These are phyloP conservation scores for Streptopelia turtur DNA, from an alignment of 2,797 vertebrate species.

Conservation along the genomic window DNA sequence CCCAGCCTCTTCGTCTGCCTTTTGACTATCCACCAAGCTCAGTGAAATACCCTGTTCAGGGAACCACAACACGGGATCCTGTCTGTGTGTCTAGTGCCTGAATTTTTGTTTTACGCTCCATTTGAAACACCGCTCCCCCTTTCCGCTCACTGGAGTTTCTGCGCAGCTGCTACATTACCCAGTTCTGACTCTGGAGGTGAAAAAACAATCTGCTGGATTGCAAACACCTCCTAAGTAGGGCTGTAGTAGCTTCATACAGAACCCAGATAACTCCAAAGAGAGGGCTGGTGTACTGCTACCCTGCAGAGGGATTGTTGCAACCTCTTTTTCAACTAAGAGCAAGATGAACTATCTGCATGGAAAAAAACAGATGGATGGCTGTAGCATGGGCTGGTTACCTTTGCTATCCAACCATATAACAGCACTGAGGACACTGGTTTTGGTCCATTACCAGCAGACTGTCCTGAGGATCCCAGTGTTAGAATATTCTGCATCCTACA, in stretches of 20 bases:
- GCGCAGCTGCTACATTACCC: not conserved
- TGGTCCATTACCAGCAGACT: not conserved
- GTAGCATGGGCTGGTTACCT: not conserved
- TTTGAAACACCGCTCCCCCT: not conserved
- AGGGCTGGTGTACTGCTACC: not conserved
- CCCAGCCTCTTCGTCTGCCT: not conserved
- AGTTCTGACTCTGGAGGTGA: not conserved
- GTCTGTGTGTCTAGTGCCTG: not conserved
- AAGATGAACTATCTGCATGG: not conserved
- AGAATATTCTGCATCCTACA: not conserved
- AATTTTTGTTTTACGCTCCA: not conserved
- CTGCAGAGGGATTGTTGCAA: not conserved
- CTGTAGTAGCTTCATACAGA: not conserved
- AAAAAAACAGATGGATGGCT: not conserved
- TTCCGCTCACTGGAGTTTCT: not conserved
- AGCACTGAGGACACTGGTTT: not conserved
- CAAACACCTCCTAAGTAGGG: not conserved
- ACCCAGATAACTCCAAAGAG: not conserved
- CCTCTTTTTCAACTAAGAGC: not conserved
- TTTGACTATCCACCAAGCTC: not conserved
- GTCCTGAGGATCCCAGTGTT: accelerated
- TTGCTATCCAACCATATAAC: accelerated
- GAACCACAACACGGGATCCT: not conserved
- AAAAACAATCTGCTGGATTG: not conserved
- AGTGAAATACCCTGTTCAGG: not conserved